These are phyloP conservation scores for Eublepharis macularius DNA, from an alignment of 2,113 vertebrate genomes.

Conservation along the genomic window DNA sequence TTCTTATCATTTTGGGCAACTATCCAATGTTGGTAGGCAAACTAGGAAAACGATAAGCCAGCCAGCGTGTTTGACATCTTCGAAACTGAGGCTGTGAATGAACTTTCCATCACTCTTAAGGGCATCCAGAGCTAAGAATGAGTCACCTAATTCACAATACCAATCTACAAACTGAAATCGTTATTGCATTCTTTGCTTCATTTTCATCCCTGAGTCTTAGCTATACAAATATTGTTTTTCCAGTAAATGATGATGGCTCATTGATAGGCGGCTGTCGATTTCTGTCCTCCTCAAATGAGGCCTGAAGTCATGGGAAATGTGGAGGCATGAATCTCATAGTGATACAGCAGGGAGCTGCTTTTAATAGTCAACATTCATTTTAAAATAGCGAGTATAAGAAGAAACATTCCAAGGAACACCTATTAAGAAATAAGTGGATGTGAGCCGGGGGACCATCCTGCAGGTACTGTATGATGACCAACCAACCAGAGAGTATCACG, in stretches of 20 bases:
- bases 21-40: conserved; percentile 21
- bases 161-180: conserved; percentile 38
- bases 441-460: too few relatives aligned
- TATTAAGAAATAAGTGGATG: not conserved
- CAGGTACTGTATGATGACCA: too few relatives aligned
- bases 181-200: conserved; percentile 62
- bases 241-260: conserved; percentile 48
- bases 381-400: not conserved
- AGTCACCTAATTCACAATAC: conserved; percentile 2
- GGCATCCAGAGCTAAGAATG: not conserved
- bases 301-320: not conserved
- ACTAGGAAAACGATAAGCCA: conserved; percentile 1
- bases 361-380: not conserved
- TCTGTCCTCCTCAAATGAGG: conserved; percentile 3
- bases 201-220: conserved; percentile 53
- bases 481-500: too few relatives aligned
- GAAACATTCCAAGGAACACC: not conserved
- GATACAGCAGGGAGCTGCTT: not conserved
- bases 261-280: conserved; percentile 52
- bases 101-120: conserved; percentile 7
- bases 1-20: conserved; percentile 2
- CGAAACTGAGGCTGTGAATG: not conserved
- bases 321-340: too few relatives aligned
- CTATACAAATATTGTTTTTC: conserved; percentile 36
- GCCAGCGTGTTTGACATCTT: conserved; percentile 11